Percentiles rank a stretch among this genome's conserved stretches.
phyloP scores from a whole-genome alignment of 2,113 vertebrate genomes.

The Alexandromys fortis region DNA sequence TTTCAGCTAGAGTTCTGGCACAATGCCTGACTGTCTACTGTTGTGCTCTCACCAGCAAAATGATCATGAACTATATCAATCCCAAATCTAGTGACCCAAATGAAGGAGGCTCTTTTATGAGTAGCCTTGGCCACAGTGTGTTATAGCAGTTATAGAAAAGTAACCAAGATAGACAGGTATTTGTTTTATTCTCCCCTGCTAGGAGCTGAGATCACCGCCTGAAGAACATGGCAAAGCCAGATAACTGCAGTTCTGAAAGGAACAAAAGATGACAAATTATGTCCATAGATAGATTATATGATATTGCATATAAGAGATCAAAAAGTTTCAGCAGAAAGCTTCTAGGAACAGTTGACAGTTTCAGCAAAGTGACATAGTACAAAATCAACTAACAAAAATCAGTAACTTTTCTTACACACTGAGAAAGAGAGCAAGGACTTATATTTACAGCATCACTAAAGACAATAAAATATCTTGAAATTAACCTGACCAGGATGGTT shows the following conservation, averaged over 20 bases:
- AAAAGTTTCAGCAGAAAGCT: not conserved
- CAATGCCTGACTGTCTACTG: not conserved
- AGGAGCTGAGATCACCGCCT: not conserved
- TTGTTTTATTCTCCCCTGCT: not conserved
- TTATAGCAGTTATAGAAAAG: not conserved
- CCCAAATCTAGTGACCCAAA: not conserved
- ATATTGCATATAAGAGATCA: not conserved
- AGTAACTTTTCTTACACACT: not conserved
- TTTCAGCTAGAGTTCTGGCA: not conserved
- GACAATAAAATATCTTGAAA: not conserved
- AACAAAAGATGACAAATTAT: not conserved
- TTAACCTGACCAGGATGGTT: not conserved
- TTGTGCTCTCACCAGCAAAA: not conserved
- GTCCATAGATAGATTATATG: not conserved
- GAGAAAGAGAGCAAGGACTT: not conserved
- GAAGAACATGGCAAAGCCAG: not conserved
- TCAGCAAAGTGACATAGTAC: not conserved
- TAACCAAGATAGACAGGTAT: too few species aligned
- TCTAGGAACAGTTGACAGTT: not conserved
- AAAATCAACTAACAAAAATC: not conserved
- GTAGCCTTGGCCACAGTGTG: not conserved
- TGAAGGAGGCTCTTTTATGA: not conserved
- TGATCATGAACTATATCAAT: not conserved
- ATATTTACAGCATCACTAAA: not conserved
- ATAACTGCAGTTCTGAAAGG: not conserved